Evolutionary conservation across 2,797 vertebrate genomes (phyloP).

Genomic region (Alca torda): DNA sequence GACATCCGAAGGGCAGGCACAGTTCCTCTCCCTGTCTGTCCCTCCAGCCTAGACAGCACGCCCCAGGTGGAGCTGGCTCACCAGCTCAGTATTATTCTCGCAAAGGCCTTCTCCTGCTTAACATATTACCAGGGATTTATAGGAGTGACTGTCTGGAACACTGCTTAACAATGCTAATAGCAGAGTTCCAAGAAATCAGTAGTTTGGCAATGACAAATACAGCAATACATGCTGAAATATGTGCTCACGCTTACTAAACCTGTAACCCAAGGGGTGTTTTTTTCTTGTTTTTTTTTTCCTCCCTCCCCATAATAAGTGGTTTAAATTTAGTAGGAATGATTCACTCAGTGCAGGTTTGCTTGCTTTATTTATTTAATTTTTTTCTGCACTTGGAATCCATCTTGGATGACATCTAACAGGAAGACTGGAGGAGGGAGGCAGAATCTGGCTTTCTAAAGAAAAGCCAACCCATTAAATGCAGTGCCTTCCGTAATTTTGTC

Average conservation of each 20-base stretch:
- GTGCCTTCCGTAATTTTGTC: neutral
- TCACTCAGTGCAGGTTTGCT: slow-evolving; percentile 26
- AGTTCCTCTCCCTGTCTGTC: neutral
- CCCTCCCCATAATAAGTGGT: slow-evolving; percentile 2
- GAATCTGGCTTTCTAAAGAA: neutral
- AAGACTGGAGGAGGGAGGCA: neutral
- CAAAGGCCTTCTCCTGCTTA: slow-evolving; percentile 16
- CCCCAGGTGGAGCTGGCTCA: neutral
- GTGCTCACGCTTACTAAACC: slow-evolving; percentile 39
- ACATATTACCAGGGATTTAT: slow-evolving; percentile 37
- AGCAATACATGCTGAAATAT: neutral
- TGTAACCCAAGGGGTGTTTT: neutral
- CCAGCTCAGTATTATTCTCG: neutral
- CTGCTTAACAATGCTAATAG: slow-evolving; percentile 35
- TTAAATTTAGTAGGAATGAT: slow-evolving; percentile 54
- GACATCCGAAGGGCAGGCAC: neutral
- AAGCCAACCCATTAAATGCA: neutral
- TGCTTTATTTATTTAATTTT: neutral
- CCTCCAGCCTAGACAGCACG: neutral
- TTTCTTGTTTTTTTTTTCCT: neutral
- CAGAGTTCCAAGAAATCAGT: slow-evolving; percentile 51
- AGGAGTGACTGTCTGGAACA: slow-evolving; percentile 47
- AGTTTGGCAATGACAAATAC: slow-evolving; percentile 30
- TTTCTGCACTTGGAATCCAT: neutral
- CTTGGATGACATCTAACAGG: slow-evolving; percentile 3